These are phyloP conservation scores for Triops cancriformis DNA, from an alignment of 1,140 invertebrate genomes.

Conservation along the genomic window DNA sequence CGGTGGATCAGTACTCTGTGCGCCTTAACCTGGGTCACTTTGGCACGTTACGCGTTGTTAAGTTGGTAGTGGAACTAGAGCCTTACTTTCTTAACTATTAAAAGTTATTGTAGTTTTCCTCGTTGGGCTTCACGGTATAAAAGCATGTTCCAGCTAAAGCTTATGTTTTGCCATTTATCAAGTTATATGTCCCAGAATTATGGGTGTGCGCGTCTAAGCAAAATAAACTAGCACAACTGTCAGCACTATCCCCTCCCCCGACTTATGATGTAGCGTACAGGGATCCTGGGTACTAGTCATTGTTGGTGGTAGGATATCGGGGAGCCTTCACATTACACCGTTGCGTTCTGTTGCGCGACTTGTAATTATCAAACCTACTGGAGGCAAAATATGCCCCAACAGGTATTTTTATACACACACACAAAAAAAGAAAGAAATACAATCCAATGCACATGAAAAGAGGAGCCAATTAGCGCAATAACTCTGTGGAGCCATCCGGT, in stretches of 20 bases:
- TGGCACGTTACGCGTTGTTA: too few species aligned
- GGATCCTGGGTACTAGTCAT: neutral
- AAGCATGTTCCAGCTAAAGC: too few species aligned
- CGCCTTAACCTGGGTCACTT: too few species aligned
- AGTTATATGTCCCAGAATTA: neutral
- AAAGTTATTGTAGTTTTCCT: too few species aligned
- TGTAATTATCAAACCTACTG: neutral
- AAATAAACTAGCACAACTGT: slow-evolving; percentile 1
- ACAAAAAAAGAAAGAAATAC: slow-evolving; percentile 7
- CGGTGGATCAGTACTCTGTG: too few species aligned
- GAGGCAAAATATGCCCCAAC: neutral
- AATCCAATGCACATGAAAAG: neutral
- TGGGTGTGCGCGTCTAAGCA: neutral
- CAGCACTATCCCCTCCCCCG: neutral
- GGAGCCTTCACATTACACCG: neutral
- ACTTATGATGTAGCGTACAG: neutral
- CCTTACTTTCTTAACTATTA: too few species aligned
- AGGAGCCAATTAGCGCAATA: neutral
- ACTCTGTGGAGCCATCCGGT: neutral
- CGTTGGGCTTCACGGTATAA: too few species aligned
- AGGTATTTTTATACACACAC: neutral
- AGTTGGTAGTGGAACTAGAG: too few species aligned
- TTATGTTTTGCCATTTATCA: neutral
- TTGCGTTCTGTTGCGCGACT: neutral
- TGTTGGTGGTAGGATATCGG: too few species aligned